Base-by-base conservation (phyloP, 2,113 vertebrate genomes). In the Cottus gobio region DNA sequence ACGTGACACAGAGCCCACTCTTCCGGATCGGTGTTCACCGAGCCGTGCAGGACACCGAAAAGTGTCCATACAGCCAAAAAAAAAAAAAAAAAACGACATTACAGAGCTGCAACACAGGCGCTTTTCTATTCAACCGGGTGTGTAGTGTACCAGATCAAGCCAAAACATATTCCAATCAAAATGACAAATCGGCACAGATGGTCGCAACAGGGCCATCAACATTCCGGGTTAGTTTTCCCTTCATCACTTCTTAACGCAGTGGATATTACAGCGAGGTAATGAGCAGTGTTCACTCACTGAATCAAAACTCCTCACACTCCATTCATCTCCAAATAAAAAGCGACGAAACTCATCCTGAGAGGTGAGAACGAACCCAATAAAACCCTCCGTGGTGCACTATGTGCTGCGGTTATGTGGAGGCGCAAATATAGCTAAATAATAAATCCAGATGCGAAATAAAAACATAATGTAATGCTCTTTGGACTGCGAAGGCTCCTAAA, bases 381-480 rank as follows among this genome's bases (percentile, higher is more conserved):
- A 87, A 83, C 1, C 36, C 4, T 63, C 15, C 0, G 0, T 44
- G 68, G 30, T n/a, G 48, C 74, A 75, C 54, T 22, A 12, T 80
- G 70, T 77, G 68, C 75, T 0, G 66, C 76, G 73, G 71, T 67
- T 88, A 81, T 81, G 81, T 30, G 46, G 60, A 65, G 69, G 54
- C 60, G 79, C 64, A 70, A 71, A 85, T 68, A 78, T 62, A 7
- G 52, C 56, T 63, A 75, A 89, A 82, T 74, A 88, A 92, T 80
- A 78, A 85, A 82, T 69, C 24, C 64, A 20, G 77, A 73, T 46
- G 36, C 62, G 12, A 48, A 64, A 85, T 85, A 70, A 85, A 86
- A 89, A 70, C 57, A 72, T 79, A 84, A 90, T 89, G 87, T 69
- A 79, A 88, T 75, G 64, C 79, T 71, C 15, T 63, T 88, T 71